These are phyloP conservation scores for Gnathonemus longibarbis DNA, from an alignment of 2,113 vertebrate genomes.

Conservation along the genomic window DNA sequence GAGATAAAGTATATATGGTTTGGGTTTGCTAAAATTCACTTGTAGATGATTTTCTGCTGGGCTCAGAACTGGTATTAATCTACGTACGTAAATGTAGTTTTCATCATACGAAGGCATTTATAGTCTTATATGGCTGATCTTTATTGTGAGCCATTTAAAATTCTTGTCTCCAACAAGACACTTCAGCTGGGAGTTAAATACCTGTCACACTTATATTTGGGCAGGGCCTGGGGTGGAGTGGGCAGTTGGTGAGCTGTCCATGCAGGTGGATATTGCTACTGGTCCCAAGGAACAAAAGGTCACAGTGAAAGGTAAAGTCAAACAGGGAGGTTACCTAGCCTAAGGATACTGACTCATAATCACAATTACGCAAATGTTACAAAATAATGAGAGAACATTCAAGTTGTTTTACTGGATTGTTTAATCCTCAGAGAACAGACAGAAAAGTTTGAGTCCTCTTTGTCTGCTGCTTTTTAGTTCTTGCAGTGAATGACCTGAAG, in stretches of 20 bases:
- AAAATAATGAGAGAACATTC: neutral
- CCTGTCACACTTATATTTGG: neutral
- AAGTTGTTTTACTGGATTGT: neutral
- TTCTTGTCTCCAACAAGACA: neutral
- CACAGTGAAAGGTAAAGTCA: conserved; percentile 74
- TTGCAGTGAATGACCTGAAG: conserved; percentile 90
- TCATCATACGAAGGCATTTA: neutral
- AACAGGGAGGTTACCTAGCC: neutral
- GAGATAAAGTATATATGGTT: neutral
- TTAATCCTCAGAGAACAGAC: neutral
- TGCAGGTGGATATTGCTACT: conserved; percentile 85
- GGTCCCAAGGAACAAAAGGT: conserved; percentile 86
- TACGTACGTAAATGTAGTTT: neutral
- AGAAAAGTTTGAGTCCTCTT: neutral
- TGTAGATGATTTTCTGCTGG: neutral
- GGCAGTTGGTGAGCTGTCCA: conserved; percentile 81
- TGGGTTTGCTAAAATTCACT: neutral
- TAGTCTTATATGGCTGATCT: neutral
- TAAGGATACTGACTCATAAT: neutral
- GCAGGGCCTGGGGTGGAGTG: conserved; percentile 83
- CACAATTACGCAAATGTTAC: neutral
- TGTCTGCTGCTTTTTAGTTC: conserved; percentile 62
- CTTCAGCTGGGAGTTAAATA: neutral
- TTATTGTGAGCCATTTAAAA: neutral
- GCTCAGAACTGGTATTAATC: neutral